These are phyloP conservation scores for Drosophila burlai DNA, from an alignment of 1,140 invertebrate species.

Conservation along the genomic window DNA sequence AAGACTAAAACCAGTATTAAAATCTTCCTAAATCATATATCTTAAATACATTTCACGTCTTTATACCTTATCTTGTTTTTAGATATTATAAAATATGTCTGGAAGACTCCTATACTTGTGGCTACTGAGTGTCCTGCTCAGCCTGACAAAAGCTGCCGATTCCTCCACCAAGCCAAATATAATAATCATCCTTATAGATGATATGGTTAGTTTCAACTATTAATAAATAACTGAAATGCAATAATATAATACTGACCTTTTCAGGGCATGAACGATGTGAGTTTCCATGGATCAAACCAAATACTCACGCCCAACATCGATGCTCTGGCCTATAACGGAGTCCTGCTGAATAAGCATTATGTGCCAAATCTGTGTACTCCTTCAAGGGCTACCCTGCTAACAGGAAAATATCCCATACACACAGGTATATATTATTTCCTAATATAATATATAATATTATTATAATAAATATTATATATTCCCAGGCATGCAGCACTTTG, in stretches of 20 bases:
- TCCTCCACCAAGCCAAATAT: constrained; percentile 65
- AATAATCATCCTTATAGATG: constrained; percentile 75
- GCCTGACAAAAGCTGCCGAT: neutral
- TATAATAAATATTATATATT: neutral
- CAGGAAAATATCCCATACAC: constrained; percentile 94
- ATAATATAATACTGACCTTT: neutral
- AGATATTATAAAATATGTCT: constrained; percentile 8
- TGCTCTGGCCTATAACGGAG: constrained; percentile 91
- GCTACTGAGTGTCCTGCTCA: constrained; percentile 11
- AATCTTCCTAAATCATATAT: neutral
- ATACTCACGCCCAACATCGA: constrained; percentile 95
- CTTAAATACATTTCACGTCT: neutral
- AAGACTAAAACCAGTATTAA: neutral
- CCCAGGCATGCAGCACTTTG: constrained; percentile 92
- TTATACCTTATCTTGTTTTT: neutral
- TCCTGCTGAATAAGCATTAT: constrained; percentile 92
- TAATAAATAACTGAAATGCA: neutral
- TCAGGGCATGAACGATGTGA: constrained; percentile 96
- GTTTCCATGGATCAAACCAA: constrained; percentile 95
- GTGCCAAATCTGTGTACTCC: constrained; percentile 92
- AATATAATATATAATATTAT: too few relatives aligned
- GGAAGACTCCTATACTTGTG: neutral
- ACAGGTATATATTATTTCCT: constrained; percentile 86
- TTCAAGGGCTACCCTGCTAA: constrained; percentile 91
- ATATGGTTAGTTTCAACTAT: constrained; percentile 61